Conservation (phyloP, 2,797 vertebrate genomes). For the Anniella stebbinsi region DNA sequence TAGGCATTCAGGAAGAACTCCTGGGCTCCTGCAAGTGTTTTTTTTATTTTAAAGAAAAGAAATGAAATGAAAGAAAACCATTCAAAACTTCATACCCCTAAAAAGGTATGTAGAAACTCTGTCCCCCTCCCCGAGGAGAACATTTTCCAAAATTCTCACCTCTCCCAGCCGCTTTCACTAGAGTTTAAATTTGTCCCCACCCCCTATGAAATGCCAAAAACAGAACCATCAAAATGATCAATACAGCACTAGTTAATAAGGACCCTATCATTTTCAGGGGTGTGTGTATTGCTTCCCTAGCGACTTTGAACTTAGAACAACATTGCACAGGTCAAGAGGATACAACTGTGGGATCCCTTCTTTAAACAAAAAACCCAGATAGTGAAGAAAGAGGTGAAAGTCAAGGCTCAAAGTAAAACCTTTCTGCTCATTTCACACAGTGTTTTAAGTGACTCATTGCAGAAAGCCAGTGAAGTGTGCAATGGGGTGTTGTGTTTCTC, state of each 20-base stretch:
- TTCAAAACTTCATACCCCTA: too few relatives aligned
- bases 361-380: neutral
- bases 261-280: neutral
- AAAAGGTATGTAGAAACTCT: too few relatives aligned
- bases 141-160: too few relatives aligned
- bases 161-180: too few relatives aligned
- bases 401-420: neutral
- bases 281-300: neutral
- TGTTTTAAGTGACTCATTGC: neutral
- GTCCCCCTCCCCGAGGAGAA: too few relatives aligned
- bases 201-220: too few relatives aligned
- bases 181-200: too few relatives aligned
- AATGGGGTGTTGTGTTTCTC: neutral
- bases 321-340: neutral
- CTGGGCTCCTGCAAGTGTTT: too few relatives aligned
- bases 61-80: too few relatives aligned
- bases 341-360: neutral
- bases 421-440: neutral
- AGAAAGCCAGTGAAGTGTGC: constrained; percentile 1
- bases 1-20: too few relatives aligned
- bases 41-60: too few relatives aligned
- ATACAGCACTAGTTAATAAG: neutral
- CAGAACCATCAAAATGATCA: too few relatives aligned
- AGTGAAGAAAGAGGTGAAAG: neutral
- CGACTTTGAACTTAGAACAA: neutral